Base-by-base conservation (phyloP, 2,888 invertebrate species). In the Noctua fimbriata region DNA sequence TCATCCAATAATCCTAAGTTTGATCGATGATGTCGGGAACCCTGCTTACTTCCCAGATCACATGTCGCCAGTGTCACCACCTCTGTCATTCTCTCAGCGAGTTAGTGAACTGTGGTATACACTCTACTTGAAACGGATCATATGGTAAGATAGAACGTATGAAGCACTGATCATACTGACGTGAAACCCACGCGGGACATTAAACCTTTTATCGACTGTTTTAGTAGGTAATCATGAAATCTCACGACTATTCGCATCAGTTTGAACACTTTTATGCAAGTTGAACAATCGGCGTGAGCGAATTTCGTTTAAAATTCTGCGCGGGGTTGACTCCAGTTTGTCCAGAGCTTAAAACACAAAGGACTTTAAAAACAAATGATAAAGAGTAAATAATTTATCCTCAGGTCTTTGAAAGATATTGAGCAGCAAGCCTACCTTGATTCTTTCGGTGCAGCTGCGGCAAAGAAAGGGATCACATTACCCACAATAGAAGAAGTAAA, bases 41-140 rank as follows among this genome's bases (percentile, higher is more conserved):
- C 94, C 95, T 0, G 91, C 95, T 4, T 95, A 94, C 76, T 90
- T 89, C 1, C 85, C 92, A 0, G 92, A 91, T 41, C 88, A 90
- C 6, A 76, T 89, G 77, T 80, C 90, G 0, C 47, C 69, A 0
- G 12, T 85, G 0, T 73, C 84, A 12, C 89, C 90, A 10, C 93
- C 93, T 0, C 82, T 92, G n/a, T 85, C 85, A 1, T 93, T 93
- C 58, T 74, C 73, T 2, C 79, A 93, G 52, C 86, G 93, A 14
- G 80, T 90, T 6, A 24, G 73, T 6, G 90, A 92, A 75, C 79
- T 93, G 6, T 89, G 87, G 90, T 78, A 67, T 63, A 9, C 79
- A 16, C 12, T 88, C 1, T 65, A 82, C 21, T 60, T 88, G 18
- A 71, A 79, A 63, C 65, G 21, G 2, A 28, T 78, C 12, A 65